A percentile compares a stretch with the other conserved stretches of the same genome.
Evolutionary conservation across 2,113 vertebrate genomes (phyloP).

Genomic region (Calonectris borealis): DNA sequence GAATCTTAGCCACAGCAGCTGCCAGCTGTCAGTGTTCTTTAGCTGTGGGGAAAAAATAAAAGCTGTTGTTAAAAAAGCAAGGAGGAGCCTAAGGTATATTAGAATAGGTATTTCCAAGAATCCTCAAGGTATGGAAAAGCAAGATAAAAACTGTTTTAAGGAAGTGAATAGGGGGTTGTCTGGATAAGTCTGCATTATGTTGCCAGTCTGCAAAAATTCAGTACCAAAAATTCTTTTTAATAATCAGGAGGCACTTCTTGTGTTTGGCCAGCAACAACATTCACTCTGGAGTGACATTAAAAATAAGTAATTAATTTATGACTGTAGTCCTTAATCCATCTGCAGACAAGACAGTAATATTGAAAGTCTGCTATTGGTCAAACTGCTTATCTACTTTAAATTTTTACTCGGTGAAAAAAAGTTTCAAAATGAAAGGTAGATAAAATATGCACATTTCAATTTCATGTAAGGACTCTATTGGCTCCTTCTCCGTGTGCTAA

Average conservation of each 20-base stretch:
- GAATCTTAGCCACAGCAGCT: background rate
- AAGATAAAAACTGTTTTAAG: background rate
- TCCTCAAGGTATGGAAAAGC: background rate
- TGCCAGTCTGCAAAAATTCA: conserved; percentile 1
- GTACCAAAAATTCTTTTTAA: background rate
- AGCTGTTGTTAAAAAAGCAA: background rate
- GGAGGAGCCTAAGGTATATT: background rate
- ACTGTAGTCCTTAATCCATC: background rate
- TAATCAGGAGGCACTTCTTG: background rate
- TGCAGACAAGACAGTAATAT: background rate
- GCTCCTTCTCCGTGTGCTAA: background rate
- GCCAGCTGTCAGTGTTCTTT: background rate
- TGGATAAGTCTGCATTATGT: background rate
- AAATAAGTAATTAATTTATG: background rate
- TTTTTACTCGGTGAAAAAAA: background rate
- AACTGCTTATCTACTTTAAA: background rate
- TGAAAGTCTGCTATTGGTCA: background rate
- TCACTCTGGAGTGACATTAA: background rate
- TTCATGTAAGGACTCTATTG: background rate
- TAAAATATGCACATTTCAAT: background rate
- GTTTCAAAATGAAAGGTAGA: background rate
- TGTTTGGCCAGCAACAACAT: background rate
- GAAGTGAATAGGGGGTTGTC: background rate
- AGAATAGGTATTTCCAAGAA: background rate
- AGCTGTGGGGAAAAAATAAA: background rate